Evolutionary conservation across 2,797 vertebrate genomes (phyloP), one percentile per base, ranked within the genome.

Genomic region (Echeneis naucrates): DNA sequence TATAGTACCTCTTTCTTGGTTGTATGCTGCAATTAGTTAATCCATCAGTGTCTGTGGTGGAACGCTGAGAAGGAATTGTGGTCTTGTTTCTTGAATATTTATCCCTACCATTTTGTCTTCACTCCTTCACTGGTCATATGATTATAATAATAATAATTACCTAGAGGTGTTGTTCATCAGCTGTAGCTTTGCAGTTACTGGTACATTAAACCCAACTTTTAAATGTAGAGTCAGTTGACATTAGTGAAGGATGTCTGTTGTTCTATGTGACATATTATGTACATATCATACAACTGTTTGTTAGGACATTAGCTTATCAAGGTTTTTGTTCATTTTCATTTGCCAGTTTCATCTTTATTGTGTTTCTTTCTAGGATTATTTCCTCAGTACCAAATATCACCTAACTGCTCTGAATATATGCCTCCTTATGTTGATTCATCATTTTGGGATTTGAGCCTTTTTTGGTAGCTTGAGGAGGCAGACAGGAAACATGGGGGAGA

Each of bases 191-290:
- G 37, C 33, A 32, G 16, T 55, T 21, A 37, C n/a, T 17, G 58
- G 12, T 35, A 17, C 19, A 19, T 26, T 37, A 8, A 17, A 19
- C 21, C 11, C 6, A 10, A 52, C 6, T 32, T 59, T 45, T 51
- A 23, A 10, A 7, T 14, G 47, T 8, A 37, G 17, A 26, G 19
- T 71, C 23, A 30, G 0, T 12, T 50, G 27, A 58, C 40, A 69
- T 26, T 35, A 67, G 59, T 56, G 21, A 26, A 23, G 5, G n/a
- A 38, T 63, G 33, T 77, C 32, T 78, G 65, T 77, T 74, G n/a
- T 73, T 21, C 51, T 51, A 32, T 21, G 37, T 73, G 32, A 81
- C 60, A 42, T 17, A 42, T 75, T 44, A 78, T 68, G 77, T 14
- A 30, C 4, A 10, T 33, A 27, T 45, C 37, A 37, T 45, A 42